A percentile compares a stretch with the other conserved stretches of the same genome.
phyloP scores from a whole-genome alignment of 1,140 invertebrate genomes.

The Euglossa dilemma region DNA sequence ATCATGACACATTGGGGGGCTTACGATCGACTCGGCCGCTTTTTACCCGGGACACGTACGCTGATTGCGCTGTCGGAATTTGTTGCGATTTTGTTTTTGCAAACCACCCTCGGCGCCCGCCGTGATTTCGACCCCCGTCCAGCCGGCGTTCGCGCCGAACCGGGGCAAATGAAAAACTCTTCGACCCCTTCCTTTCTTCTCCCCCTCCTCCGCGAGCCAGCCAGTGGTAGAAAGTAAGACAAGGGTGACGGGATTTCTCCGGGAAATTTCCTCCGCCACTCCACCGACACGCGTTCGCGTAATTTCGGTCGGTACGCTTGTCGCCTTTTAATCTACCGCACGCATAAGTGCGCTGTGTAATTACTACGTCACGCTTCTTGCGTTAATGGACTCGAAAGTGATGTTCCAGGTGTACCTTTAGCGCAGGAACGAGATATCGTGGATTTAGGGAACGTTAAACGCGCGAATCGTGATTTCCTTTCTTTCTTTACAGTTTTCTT shows the following conservation, averaged over 20 bases:
- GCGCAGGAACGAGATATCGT: neutral
- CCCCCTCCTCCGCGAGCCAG: too few relatives aligned
- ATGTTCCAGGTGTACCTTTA: neutral
- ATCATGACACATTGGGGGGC: slow-evolving; percentile 48
- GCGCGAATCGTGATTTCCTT: too few relatives aligned
- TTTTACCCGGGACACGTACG: slow-evolving; percentile 6
- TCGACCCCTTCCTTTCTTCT: neutral
- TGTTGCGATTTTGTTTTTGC: slow-evolving; percentile 25
- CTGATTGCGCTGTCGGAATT: slow-evolving; percentile 18
- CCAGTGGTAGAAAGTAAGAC: too few relatives aligned
- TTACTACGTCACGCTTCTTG: neutral
- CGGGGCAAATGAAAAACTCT: neutral
- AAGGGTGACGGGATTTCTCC: neutral
- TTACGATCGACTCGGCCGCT: slow-evolving; percentile 24
- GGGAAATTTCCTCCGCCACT: neutral
- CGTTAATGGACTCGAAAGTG: neutral
- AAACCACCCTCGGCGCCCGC: neutral
- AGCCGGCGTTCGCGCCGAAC: neutral
- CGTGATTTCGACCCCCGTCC: neutral
- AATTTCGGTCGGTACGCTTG: neutral
- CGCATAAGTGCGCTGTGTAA: slow-evolving; percentile 1
- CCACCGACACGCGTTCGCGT: neutral
- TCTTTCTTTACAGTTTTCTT: too few relatives aligned
- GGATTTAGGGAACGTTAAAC: neutral
- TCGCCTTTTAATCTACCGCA: neutral